Evolutionary conservation across 35 echinoderm and acorn worm species (phyloP).

Genomic region (Patiria miniata): DNA sequence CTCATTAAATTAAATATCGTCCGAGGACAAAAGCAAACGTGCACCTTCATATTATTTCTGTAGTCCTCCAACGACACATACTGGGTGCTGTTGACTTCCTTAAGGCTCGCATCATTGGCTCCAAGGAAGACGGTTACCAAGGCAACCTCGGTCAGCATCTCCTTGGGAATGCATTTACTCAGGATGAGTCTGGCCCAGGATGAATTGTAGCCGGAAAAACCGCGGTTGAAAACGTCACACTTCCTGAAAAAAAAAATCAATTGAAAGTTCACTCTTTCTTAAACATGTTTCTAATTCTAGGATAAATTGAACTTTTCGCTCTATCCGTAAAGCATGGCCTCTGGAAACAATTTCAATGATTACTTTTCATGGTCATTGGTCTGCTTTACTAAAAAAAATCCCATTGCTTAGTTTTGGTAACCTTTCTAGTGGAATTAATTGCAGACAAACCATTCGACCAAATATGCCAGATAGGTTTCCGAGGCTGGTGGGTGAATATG

Average conservation of each 20-base stretch:
- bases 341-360: background rate
- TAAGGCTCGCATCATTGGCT: slow-evolving; percentile 79
- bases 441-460: too few species aligned
- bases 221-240: slow-evolving; percentile 89
- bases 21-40: too few species aligned
- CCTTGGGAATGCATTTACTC: slow-evolving; percentile 46
- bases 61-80: slow-evolving; percentile 62
- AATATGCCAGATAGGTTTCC: too few species aligned
- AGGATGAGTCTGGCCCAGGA: slow-evolving; percentile 62
- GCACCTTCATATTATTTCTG: slow-evolving; percentile 77
- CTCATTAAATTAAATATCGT: too few species aligned
- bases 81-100: slow-evolving; percentile 26
- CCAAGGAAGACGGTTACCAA: slow-evolving; percentile 82
- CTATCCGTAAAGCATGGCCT: background rate
- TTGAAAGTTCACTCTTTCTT: background rate
- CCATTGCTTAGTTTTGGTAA: too few species aligned
- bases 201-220: slow-evolving; percentile 84
- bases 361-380: too few species aligned
- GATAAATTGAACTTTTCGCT: background rate
- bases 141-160: slow-evolving; percentile 43
- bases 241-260: slow-evolving; percentile 45
- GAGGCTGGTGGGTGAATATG: too few species aligned
- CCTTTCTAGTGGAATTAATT: too few species aligned
- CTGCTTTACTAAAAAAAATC: too few species aligned
- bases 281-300: background rate